Evolutionary conservation across 2,888 invertebrate genomes (phyloP).

Genomic region (Pocota personata): DNA sequence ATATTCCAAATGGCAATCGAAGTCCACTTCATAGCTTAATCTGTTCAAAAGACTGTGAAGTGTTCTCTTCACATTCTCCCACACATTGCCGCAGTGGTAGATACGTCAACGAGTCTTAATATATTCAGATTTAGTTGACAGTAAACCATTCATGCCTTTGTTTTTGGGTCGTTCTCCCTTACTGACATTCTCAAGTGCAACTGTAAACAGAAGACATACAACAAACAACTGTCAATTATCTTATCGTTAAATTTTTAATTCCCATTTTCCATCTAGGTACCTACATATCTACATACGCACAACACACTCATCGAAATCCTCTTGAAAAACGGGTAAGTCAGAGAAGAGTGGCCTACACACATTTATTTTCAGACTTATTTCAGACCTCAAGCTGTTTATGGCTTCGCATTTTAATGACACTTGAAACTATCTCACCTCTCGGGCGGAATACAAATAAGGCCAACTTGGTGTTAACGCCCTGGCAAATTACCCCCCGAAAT

Average conservation of each 20-base stretch:
- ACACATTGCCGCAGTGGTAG: not conserved
- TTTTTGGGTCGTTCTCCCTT: not conserved
- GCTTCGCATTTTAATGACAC: constrained; percentile 31
- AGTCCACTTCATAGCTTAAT: not conserved
- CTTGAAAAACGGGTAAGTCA: not conserved
- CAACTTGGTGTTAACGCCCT: constrained; percentile 51
- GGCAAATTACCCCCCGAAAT: constrained; percentile 19
- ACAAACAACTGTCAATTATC: constrained; percentile 38
- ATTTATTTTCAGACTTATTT: constrained; percentile 7
- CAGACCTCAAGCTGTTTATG: constrained; percentile 17
- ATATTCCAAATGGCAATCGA: not conserved
- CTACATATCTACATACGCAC: not conserved
- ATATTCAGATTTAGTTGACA: not conserved
- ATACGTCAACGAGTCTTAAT: not conserved
- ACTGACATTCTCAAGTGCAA: constrained; percentile 41
- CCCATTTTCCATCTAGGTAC: constrained; percentile 9
- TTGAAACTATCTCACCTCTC: constrained; percentile 51
- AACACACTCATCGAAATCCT: not conserved
- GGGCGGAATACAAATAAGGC: constrained; percentile 55
- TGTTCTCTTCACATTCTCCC: not conserved
- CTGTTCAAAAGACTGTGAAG: not conserved
- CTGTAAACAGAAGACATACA: constrained; percentile 32
- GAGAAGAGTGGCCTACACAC: constrained; percentile 22
- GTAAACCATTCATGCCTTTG: not conserved
- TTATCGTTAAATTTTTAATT: constrained; percentile 47